Conservation (phyloP, 2,113 vertebrate species). For the Bos indicus region DNA sequence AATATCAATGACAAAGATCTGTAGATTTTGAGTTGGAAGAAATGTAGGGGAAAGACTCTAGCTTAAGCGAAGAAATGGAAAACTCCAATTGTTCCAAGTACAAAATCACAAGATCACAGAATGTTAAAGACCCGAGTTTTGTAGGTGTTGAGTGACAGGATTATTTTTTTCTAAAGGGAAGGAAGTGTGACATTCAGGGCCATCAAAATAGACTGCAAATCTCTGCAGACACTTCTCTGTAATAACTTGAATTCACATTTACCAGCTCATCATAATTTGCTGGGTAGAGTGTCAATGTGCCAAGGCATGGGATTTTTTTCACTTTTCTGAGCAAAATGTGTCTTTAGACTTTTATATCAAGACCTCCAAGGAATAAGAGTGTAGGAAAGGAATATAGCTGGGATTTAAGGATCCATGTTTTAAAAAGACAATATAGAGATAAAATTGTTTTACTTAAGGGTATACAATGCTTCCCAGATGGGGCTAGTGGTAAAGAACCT, state of each 20-base stretch:
- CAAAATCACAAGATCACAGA: slow-evolving; percentile 29
- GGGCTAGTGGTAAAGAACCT: background rate
- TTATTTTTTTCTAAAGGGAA: slow-evolving; percentile 6
- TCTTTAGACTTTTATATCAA: slow-evolving; percentile 9
- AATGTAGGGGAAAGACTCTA: background rate
- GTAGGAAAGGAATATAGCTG: background rate
- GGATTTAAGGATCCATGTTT: background rate
- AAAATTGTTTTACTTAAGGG: background rate
- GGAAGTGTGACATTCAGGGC: background rate
- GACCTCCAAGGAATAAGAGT: background rate
- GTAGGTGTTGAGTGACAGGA: background rate
- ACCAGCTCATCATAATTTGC: background rate
- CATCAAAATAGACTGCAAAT: slow-evolving; percentile 13
- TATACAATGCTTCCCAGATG: background rate
- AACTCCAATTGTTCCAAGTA: background rate
- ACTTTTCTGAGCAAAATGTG: background rate
- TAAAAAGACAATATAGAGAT: background rate
- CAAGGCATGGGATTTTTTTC: background rate
- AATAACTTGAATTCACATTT: slow-evolving; percentile 23
- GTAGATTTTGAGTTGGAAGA: background rate
- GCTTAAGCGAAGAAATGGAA: slow-evolving; percentile 30
- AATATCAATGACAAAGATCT: slow-evolving; percentile 1
- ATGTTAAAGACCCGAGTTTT: slow-evolving; percentile 31
- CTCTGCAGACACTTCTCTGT: background rate
- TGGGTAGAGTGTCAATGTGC: background rate